A percentile compares a stretch with the other conserved stretches of the same genome.
Conservation (phyloP, 2,113 vertebrate genomes). For the Sinocyclocheilus grahami region DNA sequence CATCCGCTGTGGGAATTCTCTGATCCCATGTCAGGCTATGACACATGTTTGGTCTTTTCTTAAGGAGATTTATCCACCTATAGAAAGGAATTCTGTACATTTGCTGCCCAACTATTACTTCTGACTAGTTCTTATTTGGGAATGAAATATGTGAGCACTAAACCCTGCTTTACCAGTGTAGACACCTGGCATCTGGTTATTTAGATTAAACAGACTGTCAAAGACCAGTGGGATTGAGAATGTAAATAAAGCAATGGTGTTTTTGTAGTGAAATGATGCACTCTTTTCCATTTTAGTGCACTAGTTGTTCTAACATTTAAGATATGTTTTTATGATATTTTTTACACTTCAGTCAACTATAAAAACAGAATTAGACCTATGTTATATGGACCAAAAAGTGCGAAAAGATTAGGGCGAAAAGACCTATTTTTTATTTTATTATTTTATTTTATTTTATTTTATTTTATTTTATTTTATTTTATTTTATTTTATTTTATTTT, state of each 20-base stretch:
- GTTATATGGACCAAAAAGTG: neutral
- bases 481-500: too few relatives aligned
- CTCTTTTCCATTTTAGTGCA: neutral
- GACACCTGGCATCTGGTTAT: neutral
- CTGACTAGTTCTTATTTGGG: neutral
- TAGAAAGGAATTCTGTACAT: neutral
- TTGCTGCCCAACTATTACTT: neutral
- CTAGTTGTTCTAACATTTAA: neutral
- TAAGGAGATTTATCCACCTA: neutral
- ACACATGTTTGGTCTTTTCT: neutral
- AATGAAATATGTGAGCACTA: neutral
- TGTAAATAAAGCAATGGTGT: conserved; percentile 7
- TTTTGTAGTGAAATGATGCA: neutral
- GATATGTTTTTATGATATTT: neutral
- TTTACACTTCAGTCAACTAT: neutral
- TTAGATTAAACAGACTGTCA: neutral
- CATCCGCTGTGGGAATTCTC: neutral
- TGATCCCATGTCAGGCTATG: conserved; percentile 20
- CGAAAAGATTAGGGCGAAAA: too few relatives aligned
- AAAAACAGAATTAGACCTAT: neutral
- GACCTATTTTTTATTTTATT: too few relatives aligned
- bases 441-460: too few relatives aligned
- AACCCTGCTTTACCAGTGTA: conserved; percentile 2
- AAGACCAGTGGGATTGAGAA: neutral
- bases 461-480: too few relatives aligned